Evolutionary conservation across 2,797 vertebrate genomes (phyloP).

Genomic region (Sarcoramphus papa): DNA sequence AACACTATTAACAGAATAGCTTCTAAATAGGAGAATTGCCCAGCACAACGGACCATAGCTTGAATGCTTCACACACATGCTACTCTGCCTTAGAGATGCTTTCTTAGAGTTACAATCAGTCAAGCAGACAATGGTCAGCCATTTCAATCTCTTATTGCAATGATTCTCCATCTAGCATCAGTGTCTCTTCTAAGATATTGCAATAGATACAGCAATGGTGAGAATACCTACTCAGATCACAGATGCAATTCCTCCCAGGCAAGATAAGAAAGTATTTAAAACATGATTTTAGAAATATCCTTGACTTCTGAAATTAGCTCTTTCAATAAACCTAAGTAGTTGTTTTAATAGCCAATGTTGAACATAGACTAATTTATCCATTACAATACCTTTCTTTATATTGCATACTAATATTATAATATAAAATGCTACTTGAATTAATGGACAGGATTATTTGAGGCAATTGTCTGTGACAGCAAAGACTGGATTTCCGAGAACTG

Average conservation of each 20-base stretch:
- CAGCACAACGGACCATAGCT: not conserved
- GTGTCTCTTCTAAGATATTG: not conserved
- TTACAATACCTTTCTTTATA: not conserved
- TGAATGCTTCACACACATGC: not conserved
- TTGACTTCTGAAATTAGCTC: not conserved
- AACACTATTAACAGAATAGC: not conserved
- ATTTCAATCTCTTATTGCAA: constrained; percentile 16
- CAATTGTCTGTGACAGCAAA: not conserved
- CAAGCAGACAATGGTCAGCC: constrained; percentile 45
- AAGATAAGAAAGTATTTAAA: constrained; percentile 47
- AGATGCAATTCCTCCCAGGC: constrained; percentile 47
- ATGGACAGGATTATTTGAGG: not conserved
- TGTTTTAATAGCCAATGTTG: not conserved
- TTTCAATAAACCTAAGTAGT: not conserved
- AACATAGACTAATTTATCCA: not conserved
- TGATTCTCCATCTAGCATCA: constrained; percentile 15
- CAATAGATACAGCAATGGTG: constrained; percentile 11
- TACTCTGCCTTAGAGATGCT: constrained; percentile 33
- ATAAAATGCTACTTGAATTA: not conserved
- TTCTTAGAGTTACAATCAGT: constrained; percentile 10
- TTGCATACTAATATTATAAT: not conserved
- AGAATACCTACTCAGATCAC: constrained; percentile 34
- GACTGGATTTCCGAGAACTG: not conserved
- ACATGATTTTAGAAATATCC: constrained; percentile 28
- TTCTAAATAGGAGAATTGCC: not conserved